Base-by-base conservation (phyloP, 1,140 invertebrate species). In the Dolichoris vasculosae region DNA sequence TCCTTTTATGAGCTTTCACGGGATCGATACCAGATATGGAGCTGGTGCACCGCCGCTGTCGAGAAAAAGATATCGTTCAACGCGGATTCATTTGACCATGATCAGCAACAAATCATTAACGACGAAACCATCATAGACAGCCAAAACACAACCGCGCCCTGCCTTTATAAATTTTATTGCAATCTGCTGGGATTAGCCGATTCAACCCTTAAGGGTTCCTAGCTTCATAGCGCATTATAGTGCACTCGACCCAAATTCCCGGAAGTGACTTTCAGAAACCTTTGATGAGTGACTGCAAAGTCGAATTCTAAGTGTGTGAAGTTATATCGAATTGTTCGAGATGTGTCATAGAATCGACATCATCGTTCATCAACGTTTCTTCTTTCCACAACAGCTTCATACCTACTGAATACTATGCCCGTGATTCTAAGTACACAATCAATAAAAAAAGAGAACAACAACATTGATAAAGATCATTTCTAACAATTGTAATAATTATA, bases 131-230 rank as follows among this genome's bases (percentile, higher is more conserved):
- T 30, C 20, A 23, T 63, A 59, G 30, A 63, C 77, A 11, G 51
- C 17, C 76, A 77, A 77, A 77, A 59, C 48, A 77, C 17, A 32
- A 32, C 75, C 48, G 46, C 32, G 32, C 76, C 48, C 4, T 40
- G n/a, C n/a, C 15, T 51, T 77, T 77, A 55, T 43, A 73, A 71
- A 73, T 23, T 73, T 73, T 73, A 73, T 73, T 77, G 32, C 2
- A 26, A 17, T 20, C 17, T 59, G 23, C 23, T 9, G 20, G 48
- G 35, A 79, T 79, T 79, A 79, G 32, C 6, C 77, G 77, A 79
- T 32, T 79, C 63, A 79, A 79, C 77, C 77, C 77, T 79, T 79
- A 26, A 38, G 35, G 46, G 30, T 20, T 30, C 8, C 7, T 4
- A 26, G 23, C 55, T 51, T 8, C 15, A 11, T 1, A 35, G 13